Evolutionary conservation across 2,888 invertebrate species (phyloP), one percentile per base, ranked within the genome.

Genomic region (Eretmocerus hayati): DNA sequence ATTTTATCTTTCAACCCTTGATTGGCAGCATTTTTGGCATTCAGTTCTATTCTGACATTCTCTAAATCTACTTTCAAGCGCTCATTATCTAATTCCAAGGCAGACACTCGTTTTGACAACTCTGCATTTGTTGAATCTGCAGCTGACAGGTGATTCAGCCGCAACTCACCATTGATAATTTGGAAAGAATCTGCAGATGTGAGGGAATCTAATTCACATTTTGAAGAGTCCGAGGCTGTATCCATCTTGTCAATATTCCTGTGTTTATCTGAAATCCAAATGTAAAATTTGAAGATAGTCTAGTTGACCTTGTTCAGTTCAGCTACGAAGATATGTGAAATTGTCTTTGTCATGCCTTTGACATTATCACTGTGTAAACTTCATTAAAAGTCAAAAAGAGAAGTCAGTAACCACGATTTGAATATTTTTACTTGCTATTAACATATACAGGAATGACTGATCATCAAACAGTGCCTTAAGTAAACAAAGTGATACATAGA

Each of bases 1-100:
- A 66, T 60, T 38, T 65, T 66, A 42, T 58, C 57, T 35, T 66
- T 66, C 3, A 66, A 57, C 20, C 60, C 62, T 33, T 62, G 60
- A 50, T 66, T 66, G 4, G 65, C 59, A 20, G 65, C 63, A 21
- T 61, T 62, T 50, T 59, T 63, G 4, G 62, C 63, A 30, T 61
- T 60, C n/a, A 66, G 47, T 40, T 66, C 66, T 19, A 66, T 56
- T 9, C 58, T 60, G 19, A 42, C 40, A 43, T 60, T 63, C 43
- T 64, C 66, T 23, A 64, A 44, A 31, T 66, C 64, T 1, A 60
- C 50, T 35, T 59, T 46, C 9, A 66, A 53, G n/a, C 62, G 52
- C 19, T 64, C 64, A 23, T 66, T 66, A 32, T 65, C 64, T 40
- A 65, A 46, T 49, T 66, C 66, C 15, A 66, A 41, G 8, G 52